phyloP scores from a whole-genome alignment of 2,113 vertebrate genomes.

The Xerus inauris region DNA sequence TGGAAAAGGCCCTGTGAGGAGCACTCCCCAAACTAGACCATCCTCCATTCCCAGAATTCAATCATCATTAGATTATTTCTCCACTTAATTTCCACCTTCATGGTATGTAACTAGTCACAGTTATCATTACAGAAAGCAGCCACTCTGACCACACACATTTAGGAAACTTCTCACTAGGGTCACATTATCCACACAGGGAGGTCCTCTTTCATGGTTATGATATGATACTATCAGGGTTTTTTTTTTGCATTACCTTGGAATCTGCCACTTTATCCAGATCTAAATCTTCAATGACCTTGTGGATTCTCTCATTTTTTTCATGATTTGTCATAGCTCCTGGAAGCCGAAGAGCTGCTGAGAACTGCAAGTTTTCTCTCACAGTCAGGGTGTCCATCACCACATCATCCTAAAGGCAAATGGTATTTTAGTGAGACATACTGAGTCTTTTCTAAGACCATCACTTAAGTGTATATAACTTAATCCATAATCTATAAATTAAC shows the following conservation, averaged over 20 bases:
- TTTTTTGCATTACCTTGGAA: constrained; percentile 88
- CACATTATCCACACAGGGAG: neutral
- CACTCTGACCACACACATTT: no score
- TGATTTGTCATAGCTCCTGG: constrained; percentile 86
- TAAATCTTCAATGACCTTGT: constrained; percentile 91
- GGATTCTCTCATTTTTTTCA: constrained; percentile 91
- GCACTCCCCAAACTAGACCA: no score
- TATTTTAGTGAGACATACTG: neutral
- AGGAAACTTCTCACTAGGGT: no score
- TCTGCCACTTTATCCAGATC: constrained; percentile 95
- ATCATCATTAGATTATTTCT: no score
- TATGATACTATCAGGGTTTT: accelerated
- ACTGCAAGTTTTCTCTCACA: constrained; percentile 95
- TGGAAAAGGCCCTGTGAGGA: no score
- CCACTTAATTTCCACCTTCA: no score
- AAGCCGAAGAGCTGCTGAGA: constrained; percentile 95
- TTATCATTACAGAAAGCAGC: no score
- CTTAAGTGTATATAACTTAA: neutral
- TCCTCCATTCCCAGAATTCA: no score
- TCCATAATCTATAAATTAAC: neutral
- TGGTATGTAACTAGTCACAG: no score
- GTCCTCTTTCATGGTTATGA: neutral
- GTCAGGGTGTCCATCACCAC: constrained; percentile 83
- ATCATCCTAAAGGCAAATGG: neutral
- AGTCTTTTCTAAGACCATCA: neutral